Evolutionary conservation across 2,888 invertebrate genomes (phyloP), one percentile per base, ranked within the genome.

Genomic region (Chelonus formosanus): DNA sequence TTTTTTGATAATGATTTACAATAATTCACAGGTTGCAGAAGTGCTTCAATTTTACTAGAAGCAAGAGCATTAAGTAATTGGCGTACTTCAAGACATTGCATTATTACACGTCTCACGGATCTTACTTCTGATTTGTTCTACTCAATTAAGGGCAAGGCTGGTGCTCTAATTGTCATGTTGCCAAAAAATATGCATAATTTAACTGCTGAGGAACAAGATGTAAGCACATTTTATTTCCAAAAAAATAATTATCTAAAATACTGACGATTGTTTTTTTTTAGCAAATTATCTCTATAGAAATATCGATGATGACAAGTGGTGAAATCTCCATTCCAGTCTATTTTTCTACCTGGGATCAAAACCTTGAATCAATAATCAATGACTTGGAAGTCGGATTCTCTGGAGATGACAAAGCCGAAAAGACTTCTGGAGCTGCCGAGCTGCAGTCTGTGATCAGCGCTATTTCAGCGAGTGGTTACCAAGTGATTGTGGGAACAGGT

Each of bases 401-500:
- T 57, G 88, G 89, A 0, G 91, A 92, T 76, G 91, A 92, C 70
- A 87, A 91, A 85, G 85, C 89, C 83, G 20, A 5, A 10, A 34
- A n/a, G 47, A 58, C 32, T 35, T 36, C 54, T 2, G 54, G 36
- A 5, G 89, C 90, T 47, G 93, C 95, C 0, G 96, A 95, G 0
- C 85, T 93, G 7, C 92, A 94, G 80, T 95, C 95, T 5, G 87
- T 97, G 84, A 85, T 96, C 67, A 92, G 92, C 78, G 91, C 94
- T 8, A 90, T 97, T n/a, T 92, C 95, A 20, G 96, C 95, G 0
- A 97, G 96, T 86, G 97, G 97, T 6, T 97, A 96, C 85, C 97
- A 97, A 85, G 90, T 96, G 78, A 94, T 95, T 70, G 91, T 96
- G 35, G 89, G 91, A 67, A 90, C 94, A 4, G 87, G 91, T 31